A percentile compares a stretch with the other conserved stretches of the same genome.
Conservation (phyloP, 2,113 vertebrate species). For the Glareola pratincola region DNA sequence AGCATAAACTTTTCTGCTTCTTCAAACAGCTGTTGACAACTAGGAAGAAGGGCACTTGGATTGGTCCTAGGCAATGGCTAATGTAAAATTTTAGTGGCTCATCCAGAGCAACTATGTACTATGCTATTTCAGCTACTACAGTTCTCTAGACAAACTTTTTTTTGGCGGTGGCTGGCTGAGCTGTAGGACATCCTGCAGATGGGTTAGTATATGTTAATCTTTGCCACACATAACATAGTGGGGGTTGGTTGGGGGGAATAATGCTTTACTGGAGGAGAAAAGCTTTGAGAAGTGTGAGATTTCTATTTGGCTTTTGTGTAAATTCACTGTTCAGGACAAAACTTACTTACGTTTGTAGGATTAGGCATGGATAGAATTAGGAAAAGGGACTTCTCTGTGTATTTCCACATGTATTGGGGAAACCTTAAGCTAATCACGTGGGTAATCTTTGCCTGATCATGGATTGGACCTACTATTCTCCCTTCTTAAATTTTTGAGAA, state of each 20-base stretch:
- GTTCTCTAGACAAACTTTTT: not conserved
- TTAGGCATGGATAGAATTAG: not conserved
- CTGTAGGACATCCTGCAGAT: not conserved
- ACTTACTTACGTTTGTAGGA: not conserved
- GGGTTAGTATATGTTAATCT: not conserved
- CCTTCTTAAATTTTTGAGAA: not conserved
- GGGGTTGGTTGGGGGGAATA: not conserved
- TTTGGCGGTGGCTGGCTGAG: not conserved
- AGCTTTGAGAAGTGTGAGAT: not conserved
- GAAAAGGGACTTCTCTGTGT: not conserved
- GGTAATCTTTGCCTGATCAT: not conserved
- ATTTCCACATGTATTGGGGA: not conserved
- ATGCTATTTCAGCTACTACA: not conserved
- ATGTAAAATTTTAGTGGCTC: not conserved
- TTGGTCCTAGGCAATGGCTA: not conserved
- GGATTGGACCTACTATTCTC: not conserved
- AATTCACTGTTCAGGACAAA: not conserved
- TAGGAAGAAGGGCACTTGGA: not conserved
- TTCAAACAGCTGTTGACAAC: not conserved
- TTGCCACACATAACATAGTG: not conserved
- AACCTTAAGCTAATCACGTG: not conserved
- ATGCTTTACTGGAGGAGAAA: not conserved
- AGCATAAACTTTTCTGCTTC: not conserved
- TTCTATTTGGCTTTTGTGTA: not conserved
- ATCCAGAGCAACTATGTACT: not conserved